phyloP scores from a whole-genome alignment of 1,140 invertebrate genomes.

The Limonius californicus region DNA sequence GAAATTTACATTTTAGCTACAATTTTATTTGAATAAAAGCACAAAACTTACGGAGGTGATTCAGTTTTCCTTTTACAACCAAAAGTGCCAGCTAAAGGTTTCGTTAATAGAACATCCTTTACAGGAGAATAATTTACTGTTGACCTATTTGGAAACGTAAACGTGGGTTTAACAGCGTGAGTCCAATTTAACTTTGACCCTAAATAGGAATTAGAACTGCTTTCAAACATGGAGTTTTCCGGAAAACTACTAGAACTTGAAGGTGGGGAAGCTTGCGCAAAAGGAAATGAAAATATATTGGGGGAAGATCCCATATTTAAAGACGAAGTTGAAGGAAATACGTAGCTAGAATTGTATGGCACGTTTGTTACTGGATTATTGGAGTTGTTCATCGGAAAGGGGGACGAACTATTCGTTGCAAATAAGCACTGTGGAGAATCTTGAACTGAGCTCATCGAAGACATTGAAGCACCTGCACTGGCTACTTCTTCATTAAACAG shows the following conservation, averaged over 20 bases:
- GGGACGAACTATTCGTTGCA: neutral
- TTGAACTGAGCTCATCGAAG: neutral
- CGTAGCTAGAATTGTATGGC: neutral
- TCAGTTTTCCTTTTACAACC: conserved; percentile 3
- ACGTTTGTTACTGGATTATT: neutral
- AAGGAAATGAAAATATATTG: neutral
- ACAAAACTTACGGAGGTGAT: neutral
- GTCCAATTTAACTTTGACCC: too few species aligned
- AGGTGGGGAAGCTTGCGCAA: too few species aligned
- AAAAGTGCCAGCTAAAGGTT: neutral
- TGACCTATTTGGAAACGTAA: too few species aligned
- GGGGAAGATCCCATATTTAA: neutral
- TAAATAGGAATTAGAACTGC: too few species aligned
- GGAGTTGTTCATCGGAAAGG: neutral
- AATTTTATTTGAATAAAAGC: neutral
- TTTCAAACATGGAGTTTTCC: too few species aligned
- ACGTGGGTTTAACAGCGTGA: too few species aligned
- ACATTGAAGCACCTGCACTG: neutral
- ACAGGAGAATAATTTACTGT: too few species aligned
- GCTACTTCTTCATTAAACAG: neutral
- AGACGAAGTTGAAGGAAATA: neutral
- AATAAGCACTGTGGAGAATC: neutral
- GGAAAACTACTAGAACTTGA: too few species aligned
- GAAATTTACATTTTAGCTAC: conserved; percentile 11
- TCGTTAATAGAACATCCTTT: too few species aligned